Evolutionary conservation across 2,113 vertebrate genomes (phyloP).

Genomic region (Notothenia rossii): DNA sequence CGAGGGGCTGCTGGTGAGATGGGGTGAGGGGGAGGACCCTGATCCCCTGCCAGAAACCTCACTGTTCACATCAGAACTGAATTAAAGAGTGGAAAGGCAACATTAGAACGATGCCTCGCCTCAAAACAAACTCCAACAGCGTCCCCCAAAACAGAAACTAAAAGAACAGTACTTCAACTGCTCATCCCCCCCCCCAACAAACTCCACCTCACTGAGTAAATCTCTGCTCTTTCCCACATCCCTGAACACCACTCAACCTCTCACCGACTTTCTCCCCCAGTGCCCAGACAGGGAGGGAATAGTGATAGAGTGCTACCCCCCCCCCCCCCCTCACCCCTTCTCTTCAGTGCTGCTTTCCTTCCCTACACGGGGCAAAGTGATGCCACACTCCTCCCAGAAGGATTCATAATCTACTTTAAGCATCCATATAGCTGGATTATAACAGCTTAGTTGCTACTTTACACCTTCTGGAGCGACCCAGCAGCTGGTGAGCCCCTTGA

Average conservation of each 20-base stretch:
- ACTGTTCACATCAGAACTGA: slow-evolving; percentile 48
- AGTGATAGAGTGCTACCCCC: slow-evolving; percentile 44
- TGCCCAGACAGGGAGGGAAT: slow-evolving; percentile 51
- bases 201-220: slow-evolving; percentile 50
- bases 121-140: slow-evolving; percentile 15
- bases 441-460: slow-evolving; percentile 23
- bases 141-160: neutral
- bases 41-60: slow-evolving; percentile 33
- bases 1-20: slow-evolving; percentile 51
- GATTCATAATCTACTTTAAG: slow-evolving; percentile 27
- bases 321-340: slow-evolving; percentile 42
- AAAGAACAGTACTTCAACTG: slow-evolving; percentile 9
- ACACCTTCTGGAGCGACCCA: slow-evolving; percentile 39
- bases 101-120: neutral
- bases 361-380: slow-evolving; percentile 24
- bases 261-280: slow-evolving; percentile 81
- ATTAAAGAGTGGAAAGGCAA: slow-evolving; percentile 4
- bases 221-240: slow-evolving; percentile 44
- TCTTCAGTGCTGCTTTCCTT: slow-evolving; percentile 3
- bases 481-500: slow-evolving; percentile 21
- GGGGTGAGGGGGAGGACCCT: slow-evolving; percentile 67
- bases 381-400: slow-evolving; percentile 32
- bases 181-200: slow-evolving; percentile 1
- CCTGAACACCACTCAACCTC: slow-evolving; percentile 72
- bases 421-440: slow-evolving; percentile 39